These are phyloP conservation scores for Monopis laevigella DNA, from an alignment of 2,888 invertebrate genomes.

Conservation along the genomic window DNA sequence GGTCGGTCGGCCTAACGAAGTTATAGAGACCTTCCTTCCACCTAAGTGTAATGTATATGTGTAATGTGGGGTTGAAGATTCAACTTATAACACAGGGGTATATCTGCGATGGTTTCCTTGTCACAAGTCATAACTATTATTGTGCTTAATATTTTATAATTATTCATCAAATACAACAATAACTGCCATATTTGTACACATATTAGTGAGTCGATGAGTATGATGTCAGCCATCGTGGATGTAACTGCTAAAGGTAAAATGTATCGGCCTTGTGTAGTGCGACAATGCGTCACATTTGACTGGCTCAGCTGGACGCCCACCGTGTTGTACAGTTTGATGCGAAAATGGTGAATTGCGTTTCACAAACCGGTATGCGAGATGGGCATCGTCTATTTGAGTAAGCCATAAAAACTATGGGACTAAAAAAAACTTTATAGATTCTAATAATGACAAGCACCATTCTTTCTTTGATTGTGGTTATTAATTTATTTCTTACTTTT, in stretches of 20 bases:
- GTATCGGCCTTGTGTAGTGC: conserved; percentile 21
- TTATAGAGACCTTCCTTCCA: too few species aligned
- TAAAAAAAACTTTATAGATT: not conserved
- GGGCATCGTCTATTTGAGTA: not conserved
- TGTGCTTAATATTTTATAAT: not conserved
- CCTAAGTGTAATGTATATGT: too few species aligned
- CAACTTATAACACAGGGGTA: too few species aligned
- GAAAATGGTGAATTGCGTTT: conserved; percentile 5
- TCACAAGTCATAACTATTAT: not conserved
- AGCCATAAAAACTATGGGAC: not conserved
- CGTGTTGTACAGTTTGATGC: too few species aligned
- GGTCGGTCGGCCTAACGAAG: too few species aligned
- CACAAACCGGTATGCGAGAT: not conserved
- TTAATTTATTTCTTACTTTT: too few species aligned
- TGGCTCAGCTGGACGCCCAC: not conserved
- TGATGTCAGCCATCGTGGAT: conserved; percentile 47
- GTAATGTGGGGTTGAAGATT: too few species aligned
- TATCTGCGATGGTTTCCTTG: too few species aligned
- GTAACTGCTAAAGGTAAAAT: conserved; percentile 34
- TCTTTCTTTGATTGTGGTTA: too few species aligned
- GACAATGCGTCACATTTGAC: conserved; percentile 37
- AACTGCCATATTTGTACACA: conserved; percentile 31
- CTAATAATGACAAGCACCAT: too few species aligned
- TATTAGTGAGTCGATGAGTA: conserved; percentile 32
- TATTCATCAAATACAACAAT: not conserved